Evolutionary conservation across 1,140 invertebrate genomes (phyloP).

Genomic region (Chironomus tepperi): DNA sequence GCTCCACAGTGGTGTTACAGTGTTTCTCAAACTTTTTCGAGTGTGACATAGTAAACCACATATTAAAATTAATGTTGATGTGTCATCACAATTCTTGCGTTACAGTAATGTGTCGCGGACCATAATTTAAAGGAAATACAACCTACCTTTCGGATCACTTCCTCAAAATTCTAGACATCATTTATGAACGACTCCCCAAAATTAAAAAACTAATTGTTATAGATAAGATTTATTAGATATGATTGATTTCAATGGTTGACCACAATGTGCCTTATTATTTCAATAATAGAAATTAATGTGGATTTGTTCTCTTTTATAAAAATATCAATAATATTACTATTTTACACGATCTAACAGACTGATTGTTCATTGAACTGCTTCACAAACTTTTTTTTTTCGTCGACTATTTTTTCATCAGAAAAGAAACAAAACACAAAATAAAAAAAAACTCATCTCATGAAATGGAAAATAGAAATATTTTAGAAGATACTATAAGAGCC

Average conservation of each 20-base stretch:
- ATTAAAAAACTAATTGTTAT: no score
- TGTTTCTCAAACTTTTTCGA: no score
- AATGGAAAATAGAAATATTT: neutral
- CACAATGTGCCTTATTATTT: constrained; percentile 10
- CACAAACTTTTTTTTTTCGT: neutral
- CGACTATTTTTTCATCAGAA: neutral
- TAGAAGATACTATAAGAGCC: neutral
- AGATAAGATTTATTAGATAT: neutral
- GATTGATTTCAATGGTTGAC: neutral
- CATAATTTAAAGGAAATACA: no score
- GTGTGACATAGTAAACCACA: no score
- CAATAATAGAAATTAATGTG: constrained; percentile 3
- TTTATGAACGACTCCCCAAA: no score
- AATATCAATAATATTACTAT: no score
- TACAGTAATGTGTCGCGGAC: no score
- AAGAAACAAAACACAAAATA: neutral
- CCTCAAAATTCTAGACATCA: no score
- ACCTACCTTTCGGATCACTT: no score
- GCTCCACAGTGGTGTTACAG: no score
- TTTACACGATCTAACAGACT: neutral
- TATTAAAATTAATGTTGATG: no score
- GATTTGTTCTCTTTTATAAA: neutral
- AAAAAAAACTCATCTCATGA: neutral
- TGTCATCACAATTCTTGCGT: no score
- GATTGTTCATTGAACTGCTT: neutral